Evolutionary conservation across 2,888 invertebrate species (phyloP).

Genomic region (Penaeus monodon): DNA sequence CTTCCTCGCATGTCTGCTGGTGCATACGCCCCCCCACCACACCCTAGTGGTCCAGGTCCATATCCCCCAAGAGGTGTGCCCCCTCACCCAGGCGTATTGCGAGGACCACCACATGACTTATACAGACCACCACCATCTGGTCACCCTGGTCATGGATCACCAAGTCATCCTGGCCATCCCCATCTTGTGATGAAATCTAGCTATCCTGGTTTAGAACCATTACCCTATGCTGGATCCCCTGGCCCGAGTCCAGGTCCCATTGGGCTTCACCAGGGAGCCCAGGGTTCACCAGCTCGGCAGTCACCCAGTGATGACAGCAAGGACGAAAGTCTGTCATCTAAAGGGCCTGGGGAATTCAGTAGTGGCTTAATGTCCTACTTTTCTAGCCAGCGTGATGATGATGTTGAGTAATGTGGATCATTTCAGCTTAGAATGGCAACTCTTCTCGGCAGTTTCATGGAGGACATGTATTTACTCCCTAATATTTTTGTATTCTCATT

Average conservation of each 20-base stretch:
- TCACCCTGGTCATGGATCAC: conserved; percentile 58
- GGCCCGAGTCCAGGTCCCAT: conserved; percentile 46
- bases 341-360: conserved; percentile 63
- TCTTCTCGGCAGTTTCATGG: conserved; percentile 43
- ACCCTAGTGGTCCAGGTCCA: conserved; percentile 42
- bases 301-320: conserved; percentile 56
- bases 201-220: conserved; percentile 61
- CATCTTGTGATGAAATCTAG: conserved; percentile 61
- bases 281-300: conserved; percentile 54
- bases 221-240: conserved; percentile 60
- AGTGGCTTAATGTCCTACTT: conserved; percentile 91
- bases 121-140: conserved; percentile 53
- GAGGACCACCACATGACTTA: conserved; percentile 63
- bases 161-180: conserved; percentile 62
- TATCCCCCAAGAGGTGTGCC: conserved; percentile 50
- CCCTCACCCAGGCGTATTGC: conserved; percentile 61
- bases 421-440: conserved; percentile 29
- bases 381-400: conserved; percentile 89
- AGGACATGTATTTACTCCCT: conserved; percentile 60
- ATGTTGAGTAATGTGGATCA: conserved; percentile 75
- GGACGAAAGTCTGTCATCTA: conserved; percentile 42
- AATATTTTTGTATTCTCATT: conserved; percentile 64
- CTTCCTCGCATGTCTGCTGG: conserved; percentile 45
- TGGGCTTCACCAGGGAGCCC: conserved; percentile 51
- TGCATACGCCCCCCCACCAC: conserved; percentile 44